Base-by-base conservation (phyloP, 2,797 vertebrate species). In the Cyprinella venusta region DNA sequence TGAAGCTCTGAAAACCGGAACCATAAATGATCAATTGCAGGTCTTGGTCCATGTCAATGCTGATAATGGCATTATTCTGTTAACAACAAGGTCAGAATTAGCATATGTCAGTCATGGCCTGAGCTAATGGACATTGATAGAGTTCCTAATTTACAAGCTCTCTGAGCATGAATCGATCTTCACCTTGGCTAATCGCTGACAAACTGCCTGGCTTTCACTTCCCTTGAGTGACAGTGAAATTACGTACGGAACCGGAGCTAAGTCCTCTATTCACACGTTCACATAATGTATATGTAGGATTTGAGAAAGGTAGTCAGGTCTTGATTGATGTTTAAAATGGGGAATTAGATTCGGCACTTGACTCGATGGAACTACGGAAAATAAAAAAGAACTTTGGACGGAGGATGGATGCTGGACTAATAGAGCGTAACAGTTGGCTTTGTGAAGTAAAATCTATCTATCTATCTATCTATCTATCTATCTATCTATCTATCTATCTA, bases 1-100 rank as follows among this genome's bases (percentile, higher is more conserved):
- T 70, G 6, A 76, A 33, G 70, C 42, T 75, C 16, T 63, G 78
- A 68, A 64, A 68, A 82, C 50, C 64, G 61, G 30, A 71, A 61
- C 36, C 38, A 59, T 19, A 67, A 76, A 77, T 70, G 61, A 61
- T 13, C 79, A 80, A 79, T 78, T 81, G 52, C 40, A 48, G 45
- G 26, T 30, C 50, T 42, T 69, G 56, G 45, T 67, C 19, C 59
- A 79, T 76, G 77, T 76, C 71, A 83, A 78, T 86, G 64, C 40
- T 61, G 42, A 82, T 85, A 87, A 85, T 82, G 24, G 70, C 40
- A 68, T 59, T 71, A 40, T 12, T 45, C 40, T 61, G 40, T 52
- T 59, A 84, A 82, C 72, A 86, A 85, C 85, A 86, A 87, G 88
- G 85, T 87, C 88, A 71, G 65, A 84, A 87, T 89, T 88, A 86